Percentiles rank a stretch among this genome's conserved stretches.
Conservation (phyloP, 2,888 invertebrate genomes). For the Drosophila kanekoi region DNA sequence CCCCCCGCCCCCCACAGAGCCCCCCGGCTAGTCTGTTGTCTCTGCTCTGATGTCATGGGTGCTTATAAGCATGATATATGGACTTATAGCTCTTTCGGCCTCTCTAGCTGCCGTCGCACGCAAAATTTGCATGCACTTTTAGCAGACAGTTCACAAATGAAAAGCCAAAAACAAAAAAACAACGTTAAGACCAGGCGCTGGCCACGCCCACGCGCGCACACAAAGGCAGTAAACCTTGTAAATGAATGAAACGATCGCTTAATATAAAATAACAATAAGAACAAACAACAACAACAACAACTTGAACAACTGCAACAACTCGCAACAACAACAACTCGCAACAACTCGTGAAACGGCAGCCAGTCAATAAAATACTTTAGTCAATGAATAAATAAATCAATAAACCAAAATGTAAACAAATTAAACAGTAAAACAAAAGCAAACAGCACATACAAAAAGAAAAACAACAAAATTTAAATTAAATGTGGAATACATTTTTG, state of each 20-base stretch:
- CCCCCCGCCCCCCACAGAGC: too few relatives aligned
- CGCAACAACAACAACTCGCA: conserved; percentile 25
- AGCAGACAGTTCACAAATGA: conserved; percentile 30
- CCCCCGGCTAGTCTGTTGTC: conserved; percentile 14
- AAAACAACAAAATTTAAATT: conserved; percentile 19
- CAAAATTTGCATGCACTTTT: conserved; percentile 64
- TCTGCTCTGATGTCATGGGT: conserved; percentile 57
- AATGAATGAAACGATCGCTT: conserved; percentile 54
- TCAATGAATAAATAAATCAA: conserved; percentile 76
- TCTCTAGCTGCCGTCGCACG: conserved; percentile 53
- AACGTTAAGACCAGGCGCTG: conserved; percentile 30
- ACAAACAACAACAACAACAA: conserved; percentile 18
- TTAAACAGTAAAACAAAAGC: conserved; percentile 61
- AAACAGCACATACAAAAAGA: conserved; percentile 14
- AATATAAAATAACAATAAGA: conserved; percentile 26
- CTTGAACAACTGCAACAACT: conserved; percentile 30
- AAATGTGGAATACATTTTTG: conserved; percentile 27
- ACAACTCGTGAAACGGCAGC: conserved; percentile 36
- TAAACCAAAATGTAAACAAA: conserved; percentile 68
- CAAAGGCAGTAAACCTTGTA: conserved; percentile 48
- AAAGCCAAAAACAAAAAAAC: conserved; percentile 13
- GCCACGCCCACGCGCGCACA: conserved; percentile 45
- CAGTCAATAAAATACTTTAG: conserved; percentile 70
- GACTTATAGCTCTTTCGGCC: conserved; percentile 19
- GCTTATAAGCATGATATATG: conserved; percentile 65